Conservation (phyloP, 1,140 invertebrate species). For the Drosophila nikananu region DNA sequence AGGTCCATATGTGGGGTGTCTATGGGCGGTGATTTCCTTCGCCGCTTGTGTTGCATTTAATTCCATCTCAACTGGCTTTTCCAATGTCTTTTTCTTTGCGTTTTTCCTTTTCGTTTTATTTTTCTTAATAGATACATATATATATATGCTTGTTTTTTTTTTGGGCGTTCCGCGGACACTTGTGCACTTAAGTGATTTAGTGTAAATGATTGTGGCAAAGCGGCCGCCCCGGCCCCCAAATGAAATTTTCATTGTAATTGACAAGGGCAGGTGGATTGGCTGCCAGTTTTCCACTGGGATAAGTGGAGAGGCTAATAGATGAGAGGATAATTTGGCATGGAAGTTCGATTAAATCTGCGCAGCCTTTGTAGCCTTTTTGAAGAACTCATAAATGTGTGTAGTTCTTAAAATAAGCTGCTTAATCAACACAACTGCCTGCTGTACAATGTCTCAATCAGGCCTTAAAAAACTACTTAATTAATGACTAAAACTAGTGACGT, state of each 20-base stretch:
- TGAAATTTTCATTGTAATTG: slow-evolving; percentile 46
- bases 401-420: background rate
- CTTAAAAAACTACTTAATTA: background rate
- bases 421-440: background rate
- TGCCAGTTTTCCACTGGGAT: slow-evolving; percentile 2
- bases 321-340: background rate
- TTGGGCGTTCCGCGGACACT: slow-evolving; percentile 64
- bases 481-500: background rate
- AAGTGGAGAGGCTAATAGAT: slow-evolving; percentile 27
- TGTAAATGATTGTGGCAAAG: slow-evolving; percentile 81
- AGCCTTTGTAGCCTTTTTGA: background rate
- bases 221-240: slow-evolving; percentile 15
- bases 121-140: no score
- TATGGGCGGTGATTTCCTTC: slow-evolving; percentile 46
- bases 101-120: background rate
- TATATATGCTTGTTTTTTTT: slow-evolving; percentile 26
- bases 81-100: background rate
- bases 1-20: slow-evolving; percentile 41
- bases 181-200: slow-evolving; percentile 82
- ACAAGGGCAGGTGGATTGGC: slow-evolving; percentile 38
- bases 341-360: background rate
- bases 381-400: background rate
- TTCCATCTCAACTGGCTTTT: slow-evolving; percentile 13
- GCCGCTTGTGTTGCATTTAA: slow-evolving; percentile 26
- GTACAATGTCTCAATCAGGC: background rate